Conservation (phyloP, 2,113 vertebrate species). For the Megaleporinus macrocephalus region DNA sequence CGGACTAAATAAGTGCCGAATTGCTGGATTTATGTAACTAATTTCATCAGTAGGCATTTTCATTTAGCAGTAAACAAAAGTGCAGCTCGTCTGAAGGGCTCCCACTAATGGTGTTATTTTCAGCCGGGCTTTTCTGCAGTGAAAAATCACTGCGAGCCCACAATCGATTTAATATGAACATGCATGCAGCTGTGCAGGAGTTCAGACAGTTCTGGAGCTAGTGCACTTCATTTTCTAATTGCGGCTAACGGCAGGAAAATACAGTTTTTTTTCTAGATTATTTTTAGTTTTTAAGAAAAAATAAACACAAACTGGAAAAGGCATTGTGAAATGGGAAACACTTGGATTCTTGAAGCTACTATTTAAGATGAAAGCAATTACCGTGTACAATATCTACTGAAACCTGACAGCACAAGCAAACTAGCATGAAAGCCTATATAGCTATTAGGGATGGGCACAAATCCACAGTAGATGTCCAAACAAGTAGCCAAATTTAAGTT, state of each 20-base stretch:
- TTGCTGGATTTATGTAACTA: conserved; percentile 1
- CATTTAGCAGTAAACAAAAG: conserved; percentile 3
- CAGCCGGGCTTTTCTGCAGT: not conserved
- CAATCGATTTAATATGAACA: conserved; percentile 15
- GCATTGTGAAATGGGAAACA: not conserved
- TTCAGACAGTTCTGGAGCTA: not conserved
- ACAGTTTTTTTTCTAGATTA: not conserved
- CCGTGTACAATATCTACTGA: conserved; percentile 2
- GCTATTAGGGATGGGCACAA: too few species aligned
- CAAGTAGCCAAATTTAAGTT: too few species aligned
- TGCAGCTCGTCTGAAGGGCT: not conserved
- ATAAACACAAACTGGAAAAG: not conserved
- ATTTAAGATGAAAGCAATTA: not conserved
- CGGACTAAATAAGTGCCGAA: conserved; percentile 3
- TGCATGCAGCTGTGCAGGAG: not conserved
- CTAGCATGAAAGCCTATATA: not conserved
- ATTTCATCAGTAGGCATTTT: not conserved
- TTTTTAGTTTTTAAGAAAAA: conserved; percentile 7
- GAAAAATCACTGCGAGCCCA: not conserved
- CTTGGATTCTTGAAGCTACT: not conserved
- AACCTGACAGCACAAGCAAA: not conserved
- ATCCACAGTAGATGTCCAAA: too few species aligned
- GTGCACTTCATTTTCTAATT: not conserved
- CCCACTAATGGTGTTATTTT: not conserved
- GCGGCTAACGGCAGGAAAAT: not conserved